Conservation (phyloP, 2,113 vertebrate genomes). For the Lichenostomus cassidix region DNA sequence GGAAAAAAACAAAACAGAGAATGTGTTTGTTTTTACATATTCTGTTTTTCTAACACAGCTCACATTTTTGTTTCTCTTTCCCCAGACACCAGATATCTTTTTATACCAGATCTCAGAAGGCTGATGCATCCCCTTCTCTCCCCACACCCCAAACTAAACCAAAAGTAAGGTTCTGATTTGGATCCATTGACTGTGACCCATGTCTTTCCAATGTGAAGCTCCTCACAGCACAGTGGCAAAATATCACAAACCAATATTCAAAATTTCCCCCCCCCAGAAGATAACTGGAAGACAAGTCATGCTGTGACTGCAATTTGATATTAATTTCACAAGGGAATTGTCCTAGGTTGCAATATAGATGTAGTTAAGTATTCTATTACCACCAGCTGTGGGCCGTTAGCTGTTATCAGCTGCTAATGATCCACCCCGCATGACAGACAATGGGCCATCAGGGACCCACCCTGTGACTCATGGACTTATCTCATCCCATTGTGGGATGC, state of each 20-base stretch:
- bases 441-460: too few relatives aligned
- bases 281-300: constrained; percentile 6
- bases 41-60: neutral
- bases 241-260: neutral
- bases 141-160: neutral
- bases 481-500: too few relatives aligned
- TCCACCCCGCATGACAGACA: too few relatives aligned
- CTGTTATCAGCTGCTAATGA: too few relatives aligned
- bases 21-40: neutral
- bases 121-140: neutral
- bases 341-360: too few relatives aligned
- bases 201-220: neutral
- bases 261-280: neutral
- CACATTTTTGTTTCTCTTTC: neutral
- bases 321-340: constrained; percentile 38
- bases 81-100: neutral
- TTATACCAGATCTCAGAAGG: neutral
- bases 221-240: neutral
- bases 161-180: neutral
- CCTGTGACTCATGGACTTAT: too few relatives aligned
- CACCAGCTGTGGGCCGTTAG: too few relatives aligned
- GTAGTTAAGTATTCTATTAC: too few relatives aligned
- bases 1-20: neutral
- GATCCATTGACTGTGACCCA: neutral
- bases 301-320: constrained; percentile 12